A percentile compares a stretch with the other conserved stretches of the same genome.
Evolutionary conservation across 2,113 vertebrate species (phyloP).

Genomic region (Anhinga rufa): DNA sequence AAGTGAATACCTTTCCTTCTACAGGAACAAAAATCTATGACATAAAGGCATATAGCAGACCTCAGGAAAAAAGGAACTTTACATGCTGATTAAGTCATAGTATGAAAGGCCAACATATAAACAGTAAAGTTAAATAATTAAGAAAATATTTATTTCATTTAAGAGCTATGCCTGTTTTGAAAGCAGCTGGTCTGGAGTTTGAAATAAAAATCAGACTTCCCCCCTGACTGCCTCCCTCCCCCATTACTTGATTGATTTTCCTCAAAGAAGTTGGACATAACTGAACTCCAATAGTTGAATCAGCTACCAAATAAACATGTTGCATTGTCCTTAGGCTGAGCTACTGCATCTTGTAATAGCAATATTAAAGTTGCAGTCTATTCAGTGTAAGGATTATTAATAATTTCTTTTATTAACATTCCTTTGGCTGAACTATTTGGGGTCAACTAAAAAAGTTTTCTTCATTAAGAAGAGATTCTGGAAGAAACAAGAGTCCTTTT

Average conservation of each 20-base stretch:
- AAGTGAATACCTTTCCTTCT: background rate
- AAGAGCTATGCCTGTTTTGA: background rate
- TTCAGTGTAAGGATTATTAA: background rate
- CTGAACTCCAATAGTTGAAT: background rate
- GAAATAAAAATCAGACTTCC: background rate
- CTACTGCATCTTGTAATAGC: background rate
- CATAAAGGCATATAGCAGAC: background rate
- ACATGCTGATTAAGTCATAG: background rate
- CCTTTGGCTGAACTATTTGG: background rate
- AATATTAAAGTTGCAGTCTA: background rate
- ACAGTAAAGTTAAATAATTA: background rate
- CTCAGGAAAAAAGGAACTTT: background rate
- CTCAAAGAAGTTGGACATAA: background rate
- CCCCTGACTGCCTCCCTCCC: background rate
- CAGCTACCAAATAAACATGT: background rate
- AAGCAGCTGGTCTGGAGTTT: background rate
- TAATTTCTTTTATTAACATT: background rate
- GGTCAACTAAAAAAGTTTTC: background rate
- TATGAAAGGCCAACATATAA: background rate
- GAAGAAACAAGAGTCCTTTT: background rate
- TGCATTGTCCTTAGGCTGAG: background rate
- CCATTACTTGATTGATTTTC: background rate
- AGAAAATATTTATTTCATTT: background rate
- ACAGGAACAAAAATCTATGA: background rate
- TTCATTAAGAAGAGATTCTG: background rate